These are phyloP conservation scores for Ctena decussata DNA, from an alignment of 2,888 invertebrate species.

Conservation along the genomic window DNA sequence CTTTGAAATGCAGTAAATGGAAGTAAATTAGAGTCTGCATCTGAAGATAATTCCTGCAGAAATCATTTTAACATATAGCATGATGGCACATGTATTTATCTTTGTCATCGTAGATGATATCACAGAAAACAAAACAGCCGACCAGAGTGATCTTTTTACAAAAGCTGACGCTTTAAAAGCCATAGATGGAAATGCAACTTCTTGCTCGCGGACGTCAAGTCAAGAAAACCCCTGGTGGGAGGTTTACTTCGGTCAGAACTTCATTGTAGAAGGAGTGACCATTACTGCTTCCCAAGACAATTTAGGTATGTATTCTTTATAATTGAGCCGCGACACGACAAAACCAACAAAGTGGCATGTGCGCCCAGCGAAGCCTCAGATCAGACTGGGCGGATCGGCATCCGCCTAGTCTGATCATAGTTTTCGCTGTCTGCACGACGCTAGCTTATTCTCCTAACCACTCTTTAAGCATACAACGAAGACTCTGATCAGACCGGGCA, in stretches of 20 bases:
- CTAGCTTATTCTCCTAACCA: too few relatives aligned
- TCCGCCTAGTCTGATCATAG: too few relatives aligned
- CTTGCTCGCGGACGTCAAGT: slow-evolving; percentile 32
- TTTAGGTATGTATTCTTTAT: background rate
- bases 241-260: slow-evolving; percentile 44
- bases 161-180: slow-evolving; percentile 11
- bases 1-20: too few relatives aligned
- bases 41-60: too few relatives aligned
- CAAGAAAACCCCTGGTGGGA: slow-evolving; percentile 46
- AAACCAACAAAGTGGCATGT: background rate
- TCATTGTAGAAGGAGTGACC: slow-evolving; percentile 33
- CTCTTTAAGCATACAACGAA: too few relatives aligned
- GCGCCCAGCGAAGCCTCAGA: too few relatives aligned
- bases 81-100: background rate
- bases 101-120: slow-evolving; percentile 33
- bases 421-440: too few relatives aligned
- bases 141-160: slow-evolving; percentile 21
- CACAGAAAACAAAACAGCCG: slow-evolving; percentile 31
- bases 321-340: background rate
- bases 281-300: background rate
- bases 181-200: slow-evolving; percentile 34
- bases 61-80: background rate
- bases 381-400: too few relatives aligned
- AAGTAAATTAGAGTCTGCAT: too few relatives aligned
- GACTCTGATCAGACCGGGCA: too few relatives aligned